Conservation (phyloP, 2,797 vertebrate genomes). For the Liparis tanakae region DNA sequence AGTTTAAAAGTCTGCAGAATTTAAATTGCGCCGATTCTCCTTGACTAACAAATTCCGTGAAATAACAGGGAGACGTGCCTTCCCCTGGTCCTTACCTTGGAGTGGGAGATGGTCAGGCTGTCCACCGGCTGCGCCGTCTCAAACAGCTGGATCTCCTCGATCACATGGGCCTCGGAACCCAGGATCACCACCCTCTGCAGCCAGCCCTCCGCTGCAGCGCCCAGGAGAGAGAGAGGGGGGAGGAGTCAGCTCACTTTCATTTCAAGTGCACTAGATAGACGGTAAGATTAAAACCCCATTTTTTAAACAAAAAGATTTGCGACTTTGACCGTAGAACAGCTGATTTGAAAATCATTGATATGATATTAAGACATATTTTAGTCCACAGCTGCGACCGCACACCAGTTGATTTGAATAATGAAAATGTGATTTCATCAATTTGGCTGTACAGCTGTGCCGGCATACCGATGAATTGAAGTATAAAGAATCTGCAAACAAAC, state of each 20-base stretch:
- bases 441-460: conserved; percentile 22
- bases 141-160: conserved; percentile 97
- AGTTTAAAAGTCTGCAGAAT: neutral
- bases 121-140: conserved; percentile 88
- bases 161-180: conserved; percentile 86
- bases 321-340: conserved; percentile 10
- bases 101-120: conserved; percentile 90
- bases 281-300: no score
- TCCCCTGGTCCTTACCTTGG: conserved; percentile 81
- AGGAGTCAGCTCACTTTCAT: conserved; percentile 33
- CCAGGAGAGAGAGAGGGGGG: conserved; percentile 15
- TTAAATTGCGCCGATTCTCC: neutral
- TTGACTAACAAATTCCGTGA: neutral
- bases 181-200: conserved; percentile 91
- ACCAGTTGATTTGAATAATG: conserved; percentile 33
- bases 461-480: conserved; percentile 43
- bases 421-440: conserved; percentile 22
- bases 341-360: conserved; percentile 37
- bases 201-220: conserved; percentile 89
- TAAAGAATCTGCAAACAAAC: conserved; percentile 51
- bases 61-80: neutral
- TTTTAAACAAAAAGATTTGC: neutral
- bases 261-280: neutral
- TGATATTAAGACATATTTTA: conserved; percentile 7
- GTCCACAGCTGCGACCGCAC: conserved; percentile 17